A percentile compares a stretch with the other conserved stretches of the same genome.
These are phyloP conservation scores for Ophion slaviceki DNA, from an alignment of 2,888 invertebrate genomes.

Conservation along the genomic window DNA sequence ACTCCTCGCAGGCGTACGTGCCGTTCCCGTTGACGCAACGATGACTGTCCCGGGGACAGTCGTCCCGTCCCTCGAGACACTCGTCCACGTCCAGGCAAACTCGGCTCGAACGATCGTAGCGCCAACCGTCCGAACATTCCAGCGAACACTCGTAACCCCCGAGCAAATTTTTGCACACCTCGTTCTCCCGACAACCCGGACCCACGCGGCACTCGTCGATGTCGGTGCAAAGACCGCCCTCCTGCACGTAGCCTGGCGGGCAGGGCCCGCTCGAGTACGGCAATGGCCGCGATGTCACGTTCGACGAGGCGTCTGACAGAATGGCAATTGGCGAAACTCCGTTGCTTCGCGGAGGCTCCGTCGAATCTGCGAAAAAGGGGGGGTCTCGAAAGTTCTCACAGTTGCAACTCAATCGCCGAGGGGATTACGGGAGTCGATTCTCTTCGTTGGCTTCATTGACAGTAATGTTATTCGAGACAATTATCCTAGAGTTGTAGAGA, in stretches of 20 bases:
- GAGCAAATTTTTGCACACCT: slow-evolving; percentile 83
- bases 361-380: too few relatives aligned
- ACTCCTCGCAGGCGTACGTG: slow-evolving; percentile 74
- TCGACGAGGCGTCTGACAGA: neutral
- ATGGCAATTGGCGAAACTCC: neutral
- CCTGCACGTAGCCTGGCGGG: slow-evolving; percentile 65
- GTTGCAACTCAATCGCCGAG: too few relatives aligned
- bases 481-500: too few relatives aligned
- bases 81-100: slow-evolving; percentile 85
- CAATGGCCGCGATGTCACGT: slow-evolving; percentile 12
- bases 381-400: too few relatives aligned
- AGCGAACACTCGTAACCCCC: slow-evolving; percentile 84
- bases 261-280: slow-evolving; percentile 32
- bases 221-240: slow-evolving; percentile 83
- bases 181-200: slow-evolving; percentile 77
- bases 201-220: slow-evolving; percentile 85
- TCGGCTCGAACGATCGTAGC: slow-evolving; percentile 69
- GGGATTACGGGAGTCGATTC: too few relatives aligned
- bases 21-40: slow-evolving; percentile 78
- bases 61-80: slow-evolving; percentile 85
- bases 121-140: slow-evolving; percentile 77
- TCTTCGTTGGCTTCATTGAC: too few relatives aligned
- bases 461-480: too few relatives aligned
- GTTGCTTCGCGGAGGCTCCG: neutral
- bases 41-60: slow-evolving; percentile 73